Evolutionary conservation across 1,140 invertebrate genomes (phyloP).

Genomic region (Drosophila setifemur): DNA sequence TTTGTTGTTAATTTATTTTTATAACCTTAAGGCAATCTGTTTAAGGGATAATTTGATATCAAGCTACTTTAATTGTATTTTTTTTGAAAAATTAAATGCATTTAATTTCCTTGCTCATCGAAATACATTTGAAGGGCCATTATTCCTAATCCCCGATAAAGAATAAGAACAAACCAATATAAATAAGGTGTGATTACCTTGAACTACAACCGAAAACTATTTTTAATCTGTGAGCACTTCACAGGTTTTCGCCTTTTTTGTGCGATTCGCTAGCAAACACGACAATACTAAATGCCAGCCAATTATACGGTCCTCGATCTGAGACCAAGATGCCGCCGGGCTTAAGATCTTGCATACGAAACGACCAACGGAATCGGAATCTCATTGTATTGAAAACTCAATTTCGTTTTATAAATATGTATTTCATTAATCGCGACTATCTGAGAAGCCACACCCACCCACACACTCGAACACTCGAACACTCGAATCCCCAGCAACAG

Average conservation of each 20-base stretch:
- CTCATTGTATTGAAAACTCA: slow-evolving; percentile 72
- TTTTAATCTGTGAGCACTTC: slow-evolving; percentile 36
- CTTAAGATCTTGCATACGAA: slow-evolving; percentile 33
- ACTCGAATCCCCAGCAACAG: slow-evolving; percentile 26
- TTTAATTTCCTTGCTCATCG: too few relatives aligned
- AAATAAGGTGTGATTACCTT: not conserved
- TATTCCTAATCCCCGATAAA: not conserved
- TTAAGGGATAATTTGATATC: too few relatives aligned
- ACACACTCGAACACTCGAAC: slow-evolving; percentile 7
- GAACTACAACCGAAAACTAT: slow-evolving; percentile 17
- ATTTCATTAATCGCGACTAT: slow-evolving; percentile 71
- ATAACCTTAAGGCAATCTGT: too few relatives aligned
- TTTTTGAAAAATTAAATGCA: too few relatives aligned
- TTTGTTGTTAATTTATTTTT: too few relatives aligned
- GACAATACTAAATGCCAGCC: slow-evolving; percentile 38
- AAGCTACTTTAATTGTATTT: too few relatives aligned
- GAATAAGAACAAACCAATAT: not conserved
- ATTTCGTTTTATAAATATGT: slow-evolving; percentile 71
- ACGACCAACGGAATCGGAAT: slow-evolving; percentile 18
- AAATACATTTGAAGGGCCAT: too few relatives aligned
- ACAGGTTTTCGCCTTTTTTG: slow-evolving; percentile 12
- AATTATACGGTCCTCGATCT: slow-evolving; percentile 27
- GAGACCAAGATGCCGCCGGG: slow-evolving; percentile 51
- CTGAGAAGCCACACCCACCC: slow-evolving; percentile 32
- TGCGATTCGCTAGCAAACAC: slow-evolving; percentile 39